Base-by-base conservation (phyloP, 2,888 invertebrate genomes). In the Alsophila aescularia region DNA sequence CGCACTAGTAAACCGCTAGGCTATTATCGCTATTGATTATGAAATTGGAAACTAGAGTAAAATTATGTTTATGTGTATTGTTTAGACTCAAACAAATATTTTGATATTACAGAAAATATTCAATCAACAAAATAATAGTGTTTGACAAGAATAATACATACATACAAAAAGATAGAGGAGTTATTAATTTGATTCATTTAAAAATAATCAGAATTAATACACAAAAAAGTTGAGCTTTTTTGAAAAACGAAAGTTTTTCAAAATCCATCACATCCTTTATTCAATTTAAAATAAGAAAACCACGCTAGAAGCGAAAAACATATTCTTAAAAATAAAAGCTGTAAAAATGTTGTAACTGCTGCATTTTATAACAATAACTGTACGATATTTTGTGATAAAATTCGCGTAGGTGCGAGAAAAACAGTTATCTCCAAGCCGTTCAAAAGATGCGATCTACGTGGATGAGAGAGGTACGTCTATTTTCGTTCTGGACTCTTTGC, bases 391-490 rank as follows among this genome's bases (percentile, higher is more conserved):
- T 69, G 62, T 60, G 56, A 58, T 52, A 69, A 70, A 78, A 77
- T 72, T 57, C 49, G 80, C 77, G 88, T 87, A 75, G 87, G 87
- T 62, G 87, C 73, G 56, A 57, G 72, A 82, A 83, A 84, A 84
- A 79, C 74, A 70, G 72, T 79, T 79, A 80, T 83, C 75, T 77
- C 66, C 67, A 74, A 73, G 71, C 73, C 75, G 72, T 72, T 77
- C 69, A 67, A 67, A 75, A 86, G 74, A 79, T 74, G 73, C 73
- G 79, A 79, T 83, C 80, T 81, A 77, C 77, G 83, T 77, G 68
- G 70, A 78, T 77, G 77, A 71, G 75, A 81, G 77, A 81, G 81
- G 80, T 80, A 75, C 73, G 64, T 72, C 81, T 85, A 85, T 85
- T 85, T 85, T 82, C 66, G 81, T 81, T 72, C 74, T 73, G 70